phyloP scores from a whole-genome alignment of 2,888 invertebrate genomes.

The Phoronis australis region DNA sequence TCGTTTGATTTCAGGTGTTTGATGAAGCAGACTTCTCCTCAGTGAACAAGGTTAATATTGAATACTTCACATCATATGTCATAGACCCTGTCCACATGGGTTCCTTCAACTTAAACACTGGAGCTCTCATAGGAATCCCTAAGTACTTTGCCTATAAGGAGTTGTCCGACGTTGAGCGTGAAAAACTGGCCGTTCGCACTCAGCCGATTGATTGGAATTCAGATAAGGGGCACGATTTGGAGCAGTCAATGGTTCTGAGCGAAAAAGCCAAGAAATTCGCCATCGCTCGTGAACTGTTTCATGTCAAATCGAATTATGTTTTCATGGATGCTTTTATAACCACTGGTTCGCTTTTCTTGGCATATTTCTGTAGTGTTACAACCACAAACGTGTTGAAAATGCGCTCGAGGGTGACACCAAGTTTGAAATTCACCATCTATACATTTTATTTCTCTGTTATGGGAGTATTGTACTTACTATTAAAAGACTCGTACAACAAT shows the following conservation, averaged over 20 bases:
- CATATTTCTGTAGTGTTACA: slow-evolving; percentile 55
- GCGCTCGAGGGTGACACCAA: slow-evolving; percentile 54
- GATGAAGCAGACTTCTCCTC: no score
- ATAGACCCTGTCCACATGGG: slow-evolving; percentile 71
- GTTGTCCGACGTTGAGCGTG: slow-evolving; percentile 58
- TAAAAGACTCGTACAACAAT: slow-evolving; percentile 64
- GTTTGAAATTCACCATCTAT: slow-evolving; percentile 58
- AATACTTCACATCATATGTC: slow-evolving; percentile 68
- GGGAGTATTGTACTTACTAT: slow-evolving; percentile 61
- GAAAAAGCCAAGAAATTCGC: slow-evolving; percentile 76
- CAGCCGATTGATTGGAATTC: slow-evolving; percentile 62
- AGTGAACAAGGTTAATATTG: slow-evolving; percentile 10
- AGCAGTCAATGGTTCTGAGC: slow-evolving; percentile 67
- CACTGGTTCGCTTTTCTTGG: slow-evolving; percentile 29
- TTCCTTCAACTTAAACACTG: slow-evolving; percentile 56
- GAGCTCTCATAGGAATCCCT: slow-evolving; percentile 70
- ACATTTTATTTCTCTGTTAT: slow-evolving; percentile 59
- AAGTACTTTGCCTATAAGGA: slow-evolving; percentile 64
- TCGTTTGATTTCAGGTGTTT: no score
- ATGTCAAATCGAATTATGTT: slow-evolving; percentile 61
- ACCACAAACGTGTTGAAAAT: slow-evolving; percentile 60
- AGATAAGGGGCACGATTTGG: slow-evolving; percentile 61
- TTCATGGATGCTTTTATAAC: slow-evolving; percentile 60
- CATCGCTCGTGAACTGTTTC: slow-evolving; percentile 69
- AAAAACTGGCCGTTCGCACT: slow-evolving; percentile 57